These are phyloP conservation scores for Clepsis dumicolana DNA, from an alignment of 2,888 invertebrate genomes.

Conservation along the genomic window DNA sequence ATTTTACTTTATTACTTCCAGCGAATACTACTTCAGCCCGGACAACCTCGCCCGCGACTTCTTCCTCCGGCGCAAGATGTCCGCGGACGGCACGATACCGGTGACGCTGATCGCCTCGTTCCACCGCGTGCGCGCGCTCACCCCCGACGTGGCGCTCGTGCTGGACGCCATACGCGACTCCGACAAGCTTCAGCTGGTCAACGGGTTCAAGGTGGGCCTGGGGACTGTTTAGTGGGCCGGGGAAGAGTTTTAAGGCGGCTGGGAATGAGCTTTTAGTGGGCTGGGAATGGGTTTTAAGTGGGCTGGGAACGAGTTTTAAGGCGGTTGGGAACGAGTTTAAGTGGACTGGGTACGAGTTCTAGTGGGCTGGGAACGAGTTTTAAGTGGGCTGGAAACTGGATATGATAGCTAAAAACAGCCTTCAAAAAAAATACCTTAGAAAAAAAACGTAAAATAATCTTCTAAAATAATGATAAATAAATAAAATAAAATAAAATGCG, in stretches of 20 bases:
- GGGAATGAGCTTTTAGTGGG: background rate
- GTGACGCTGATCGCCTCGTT: constrained; percentile 98
- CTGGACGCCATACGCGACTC: constrained; percentile 95
- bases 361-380: too few species aligned
- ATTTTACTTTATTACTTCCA: constrained; percentile 67
- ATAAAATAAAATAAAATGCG: too few species aligned
- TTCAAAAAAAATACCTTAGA: too few species aligned
- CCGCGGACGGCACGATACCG: constrained; percentile 96
- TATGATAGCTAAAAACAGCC: too few species aligned
- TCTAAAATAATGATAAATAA: too few species aligned
- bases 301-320: background rate
- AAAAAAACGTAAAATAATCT: too few species aligned
- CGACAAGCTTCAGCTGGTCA: constrained; percentile 92
- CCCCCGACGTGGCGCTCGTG: constrained; percentile 93
- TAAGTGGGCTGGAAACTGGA: too few species aligned
- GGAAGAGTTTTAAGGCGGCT: background rate
- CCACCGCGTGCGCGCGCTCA: constrained; percentile 95
- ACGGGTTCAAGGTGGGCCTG: constrained; percentile 88
- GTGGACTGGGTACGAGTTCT: background rate
- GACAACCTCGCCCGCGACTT: constrained; percentile 98
- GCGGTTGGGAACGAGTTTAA: background rate
- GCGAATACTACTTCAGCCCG: constrained; percentile 99
- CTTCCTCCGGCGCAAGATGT: constrained; percentile 99
- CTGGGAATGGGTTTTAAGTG: background rate
- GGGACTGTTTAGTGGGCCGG: background rate